Evolutionary conservation across 64 coral and sea anemone genomes (phyloP).

Genomic region (Anthopleura sola): DNA sequence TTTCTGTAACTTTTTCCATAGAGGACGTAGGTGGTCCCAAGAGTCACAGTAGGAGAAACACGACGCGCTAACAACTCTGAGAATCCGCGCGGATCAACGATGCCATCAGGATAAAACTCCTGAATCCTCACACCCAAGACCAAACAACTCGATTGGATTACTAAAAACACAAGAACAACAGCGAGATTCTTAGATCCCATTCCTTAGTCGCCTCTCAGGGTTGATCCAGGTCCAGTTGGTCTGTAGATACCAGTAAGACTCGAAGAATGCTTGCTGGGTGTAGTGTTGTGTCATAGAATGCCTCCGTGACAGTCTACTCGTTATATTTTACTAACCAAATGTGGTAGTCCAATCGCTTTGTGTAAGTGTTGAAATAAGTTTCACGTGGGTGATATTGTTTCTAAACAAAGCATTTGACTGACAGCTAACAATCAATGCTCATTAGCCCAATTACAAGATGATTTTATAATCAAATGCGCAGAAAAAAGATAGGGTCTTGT

Average conservation of each 20-base stretch:
- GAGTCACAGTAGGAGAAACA: conserved; percentile 4
- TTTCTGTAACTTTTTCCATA: conserved; percentile 3
- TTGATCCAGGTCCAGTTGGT: background rate
- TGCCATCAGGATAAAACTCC: conserved; percentile 21
- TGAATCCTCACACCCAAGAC: background rate
- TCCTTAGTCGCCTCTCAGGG: background rate
- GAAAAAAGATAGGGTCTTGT: background rate
- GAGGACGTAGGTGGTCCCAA: conserved; percentile 4
- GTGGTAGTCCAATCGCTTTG: background rate
- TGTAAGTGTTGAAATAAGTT: conserved; percentile 28
- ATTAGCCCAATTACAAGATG: background rate
- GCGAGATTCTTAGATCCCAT: background rate
- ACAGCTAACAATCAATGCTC: conserved; percentile 19
- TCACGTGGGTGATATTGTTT: conserved; percentile 35
- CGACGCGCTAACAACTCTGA: background rate
- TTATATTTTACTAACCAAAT: background rate
- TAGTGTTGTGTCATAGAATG: background rate
- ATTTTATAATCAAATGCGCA: background rate
- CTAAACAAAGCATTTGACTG: conserved; percentile 25
- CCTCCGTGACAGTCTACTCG: background rate
- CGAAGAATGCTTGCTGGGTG: background rate
- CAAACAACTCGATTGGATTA: background rate
- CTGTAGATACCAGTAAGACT: background rate
- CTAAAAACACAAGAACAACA: background rate
- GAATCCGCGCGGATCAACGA: background rate